Base-by-base conservation (phyloP, 2,113 vertebrate species). In the Atractosteus spatula region DNA sequence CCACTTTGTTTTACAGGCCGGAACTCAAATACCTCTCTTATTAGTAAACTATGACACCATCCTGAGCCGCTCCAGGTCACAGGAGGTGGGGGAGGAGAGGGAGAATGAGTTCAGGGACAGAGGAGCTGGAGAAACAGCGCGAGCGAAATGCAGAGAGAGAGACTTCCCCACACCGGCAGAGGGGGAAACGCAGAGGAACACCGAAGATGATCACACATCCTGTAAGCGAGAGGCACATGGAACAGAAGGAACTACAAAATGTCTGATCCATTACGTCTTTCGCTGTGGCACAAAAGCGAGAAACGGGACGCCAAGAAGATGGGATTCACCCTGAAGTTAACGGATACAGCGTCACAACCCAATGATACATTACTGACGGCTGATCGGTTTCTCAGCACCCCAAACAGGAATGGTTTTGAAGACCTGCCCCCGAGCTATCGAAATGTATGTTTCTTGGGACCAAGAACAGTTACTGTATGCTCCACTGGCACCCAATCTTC, bases 21-120 rank as follows among this genome's bases (percentile, higher is more conserved):
- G 11, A 80, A 63, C 74, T 56, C 76, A 82, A 83, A 86, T 84
- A 78, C 83, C 82, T 77, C 79, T 78, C 79, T 66, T 74, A 72
- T 81, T 80, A 79, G 79, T 70, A 77, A 81, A 78, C 62, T 76
- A 70, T 80, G 74, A 87, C 81, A 67, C 66, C 73, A 81, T 74
- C 77, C 72, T 75, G 80, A 67, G 66, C 14, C 72, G 78, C 65
- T 3, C 11, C 16, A 41, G 45, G 41, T 45, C 42, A 54, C 11
- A 51, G 4, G 47, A 29, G 16, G 42, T 62, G 17, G 4, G 6
- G 41, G 7, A 75, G 7, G 54, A n/a, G 14, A 7, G 56, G 17
- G 3, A 42, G 55, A 43, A 7, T 16, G 11, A 10, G 65, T 5
- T n/a, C 11, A 44, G 57, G 47, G 44, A 69, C 47, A 73, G 76